Evolutionary conservation across 2,113 vertebrate genomes (phyloP), one percentile per base, ranked within the genome.

Genomic region (Eublepharis macularius): DNA sequence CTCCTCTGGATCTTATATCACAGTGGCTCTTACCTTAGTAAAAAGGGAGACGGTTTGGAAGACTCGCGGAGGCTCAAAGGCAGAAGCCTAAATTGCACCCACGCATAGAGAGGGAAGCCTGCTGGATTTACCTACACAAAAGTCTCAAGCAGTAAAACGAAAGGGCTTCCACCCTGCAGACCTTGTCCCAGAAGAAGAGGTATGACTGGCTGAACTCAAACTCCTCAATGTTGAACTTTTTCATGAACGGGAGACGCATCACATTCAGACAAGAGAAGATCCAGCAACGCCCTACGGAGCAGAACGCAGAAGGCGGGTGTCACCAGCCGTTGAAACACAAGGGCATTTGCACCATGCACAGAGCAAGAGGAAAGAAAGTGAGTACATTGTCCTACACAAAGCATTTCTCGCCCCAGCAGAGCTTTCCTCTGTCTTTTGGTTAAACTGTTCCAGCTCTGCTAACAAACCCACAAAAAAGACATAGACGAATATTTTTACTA

Each of bases 111-210:
- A 69, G 19, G 63, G 26, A 70, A 70, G 68, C 26, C 36, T 51
- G n/a, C n/a, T 51, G 21, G 24, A 19, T 16, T 51, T 51, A 19
- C 47, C 47, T 45, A 60, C 6, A 8, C 57, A 19, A 60, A 60
- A 60, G 57, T 21, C 16, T 47, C 13, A 75, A 75, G 14, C 45
- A 47, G 49, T 36, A 9, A 43, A 10, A n/a, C 2, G 2, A 75
- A 63, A 63, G 26, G 26, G 60, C 60, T 63, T 26, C 29, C 14
- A 9, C 66, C 32, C 66, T n/a, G 29, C 75, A 51, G 96, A 99
- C 99, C 98, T 99, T 99, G 93, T 99, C 99, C 99, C 99, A 99
- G 96, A 99, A 99, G 93, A 99, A 99, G 49, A 99, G 95, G 81
- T 99, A 98, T 0, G 99, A 97, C 87, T 99, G 99, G 96, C 98